Evolutionary conservation across 2,113 vertebrate species (phyloP), one percentile per base, ranked within the genome.

Genomic region (Epinephelus fuscoguttatus): DNA sequence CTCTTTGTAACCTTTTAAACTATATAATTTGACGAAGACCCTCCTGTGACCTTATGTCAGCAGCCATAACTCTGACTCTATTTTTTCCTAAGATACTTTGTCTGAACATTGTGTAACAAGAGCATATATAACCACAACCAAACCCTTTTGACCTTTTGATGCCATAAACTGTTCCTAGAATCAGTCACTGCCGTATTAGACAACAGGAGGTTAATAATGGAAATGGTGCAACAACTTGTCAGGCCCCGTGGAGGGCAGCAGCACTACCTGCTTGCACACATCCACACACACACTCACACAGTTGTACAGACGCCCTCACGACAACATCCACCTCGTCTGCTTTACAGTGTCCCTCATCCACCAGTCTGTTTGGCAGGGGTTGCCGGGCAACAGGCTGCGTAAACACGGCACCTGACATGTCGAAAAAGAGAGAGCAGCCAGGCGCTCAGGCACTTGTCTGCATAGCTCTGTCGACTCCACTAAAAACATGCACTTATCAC

Each of bases 381-480:
- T 92, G 87, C 94, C 11, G 59, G 82, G 94, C 92, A 94, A 94
- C 93, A 91, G 84, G 86, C 78, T 71, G 88, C 67, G 82, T 77
- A 91, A 92, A 92, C 87, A 82, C 66, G 40, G 56, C 89, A 93
- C 92, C 88, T 90, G 91, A 93, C 89, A 93, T 81, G 88, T 84
- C 57, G 42, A 56, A 82, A 30, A 84, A 88, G 88, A 92, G 84
- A 91, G 82, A 88, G 83, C 85, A 80, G 74, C 60, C 79, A 86
- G 66, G 75, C 81, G 77, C 59, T 74, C 62, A 69, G 84, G 67
- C 78, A 68, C 86, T 84, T 62, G 70, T 79, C 84, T 80, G 75
- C 59, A 80, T 61, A 61, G 72, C 81, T 84, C 61, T 49, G 74
- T 81, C 30, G 21, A 80, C 67, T 76, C 63, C 73, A n/a, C 57